Conservation (phyloP, 2,113 vertebrate genomes). For the Rynchops niger region DNA sequence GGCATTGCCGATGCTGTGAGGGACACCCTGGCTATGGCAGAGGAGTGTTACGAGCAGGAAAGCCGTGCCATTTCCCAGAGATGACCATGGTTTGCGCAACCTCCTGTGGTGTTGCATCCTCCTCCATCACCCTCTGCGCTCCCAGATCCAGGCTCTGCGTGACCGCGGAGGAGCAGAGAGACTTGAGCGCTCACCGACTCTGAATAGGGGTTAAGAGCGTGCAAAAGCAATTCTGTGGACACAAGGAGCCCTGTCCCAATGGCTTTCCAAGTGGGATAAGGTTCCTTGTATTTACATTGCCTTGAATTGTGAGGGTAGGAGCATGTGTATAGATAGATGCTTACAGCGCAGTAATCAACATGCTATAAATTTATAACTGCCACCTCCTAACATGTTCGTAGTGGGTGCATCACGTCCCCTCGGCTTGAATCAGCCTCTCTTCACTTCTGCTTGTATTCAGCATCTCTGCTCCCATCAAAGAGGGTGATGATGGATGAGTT, state of each 20-base stretch:
- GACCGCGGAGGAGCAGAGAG: background rate
- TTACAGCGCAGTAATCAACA: background rate
- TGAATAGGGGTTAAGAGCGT: background rate
- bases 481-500: background rate
- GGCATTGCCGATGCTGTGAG: background rate
- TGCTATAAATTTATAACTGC: background rate
- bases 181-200: accelerated
- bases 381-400: background rate
- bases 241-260: background rate
- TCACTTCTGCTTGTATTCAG: background rate
- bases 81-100: background rate
- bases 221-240: background rate
- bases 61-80: background rate
- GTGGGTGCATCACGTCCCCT: accelerated
- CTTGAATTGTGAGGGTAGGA: background rate
- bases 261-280: background rate
- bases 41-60: background rate
- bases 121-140: background rate
- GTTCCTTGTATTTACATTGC: background rate
- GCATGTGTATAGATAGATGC: background rate
- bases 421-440: background rate
- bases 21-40: background rate
- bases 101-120: background rate
- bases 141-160: background rate
- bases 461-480: background rate